Conservation (phyloP, 2,113 vertebrate species). For the Mirounga angustirostris region DNA sequence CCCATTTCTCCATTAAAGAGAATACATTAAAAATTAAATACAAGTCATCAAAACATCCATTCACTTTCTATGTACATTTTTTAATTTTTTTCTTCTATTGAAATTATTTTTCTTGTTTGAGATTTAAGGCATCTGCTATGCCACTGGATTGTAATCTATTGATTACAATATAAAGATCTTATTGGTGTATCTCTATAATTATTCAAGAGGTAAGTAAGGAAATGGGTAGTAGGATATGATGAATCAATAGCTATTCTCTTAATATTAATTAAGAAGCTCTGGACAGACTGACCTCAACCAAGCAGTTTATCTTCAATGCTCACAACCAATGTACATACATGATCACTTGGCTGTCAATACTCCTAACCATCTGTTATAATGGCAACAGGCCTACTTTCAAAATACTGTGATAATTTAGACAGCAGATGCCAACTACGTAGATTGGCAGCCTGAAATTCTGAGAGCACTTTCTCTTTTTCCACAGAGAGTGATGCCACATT, state of each 20-base stretch:
- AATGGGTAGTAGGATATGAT: neutral
- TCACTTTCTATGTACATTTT: neutral
- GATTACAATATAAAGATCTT: neutral
- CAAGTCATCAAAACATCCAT: neutral
- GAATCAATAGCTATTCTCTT: neutral
- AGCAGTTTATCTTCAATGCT: neutral
- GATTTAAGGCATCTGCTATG: neutral
- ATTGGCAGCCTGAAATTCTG: slow-evolving; percentile 42
- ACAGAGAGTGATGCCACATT: slow-evolving; percentile 5
- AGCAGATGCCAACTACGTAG: neutral
- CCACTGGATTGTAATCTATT: neutral
- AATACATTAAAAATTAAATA: neutral
- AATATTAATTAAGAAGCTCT: neutral
- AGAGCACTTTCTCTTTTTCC: neutral
- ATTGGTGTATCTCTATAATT: neutral
- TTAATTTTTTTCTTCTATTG: neutral
- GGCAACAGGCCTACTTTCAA: slow-evolving; percentile 31
- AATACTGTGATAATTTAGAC: slow-evolving; percentile 28
- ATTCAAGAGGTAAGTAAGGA: neutral
- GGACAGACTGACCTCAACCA: slow-evolving; percentile 9
- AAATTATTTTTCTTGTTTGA: neutral
- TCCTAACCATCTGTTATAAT: slow-evolving; percentile 35
- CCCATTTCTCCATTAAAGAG: neutral
- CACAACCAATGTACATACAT: slow-evolving; percentile 34
- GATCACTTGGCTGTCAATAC: slow-evolving; percentile 49